Conservation (phyloP, 1,140 invertebrate genomes). For the Drosophila carrolli region DNA sequence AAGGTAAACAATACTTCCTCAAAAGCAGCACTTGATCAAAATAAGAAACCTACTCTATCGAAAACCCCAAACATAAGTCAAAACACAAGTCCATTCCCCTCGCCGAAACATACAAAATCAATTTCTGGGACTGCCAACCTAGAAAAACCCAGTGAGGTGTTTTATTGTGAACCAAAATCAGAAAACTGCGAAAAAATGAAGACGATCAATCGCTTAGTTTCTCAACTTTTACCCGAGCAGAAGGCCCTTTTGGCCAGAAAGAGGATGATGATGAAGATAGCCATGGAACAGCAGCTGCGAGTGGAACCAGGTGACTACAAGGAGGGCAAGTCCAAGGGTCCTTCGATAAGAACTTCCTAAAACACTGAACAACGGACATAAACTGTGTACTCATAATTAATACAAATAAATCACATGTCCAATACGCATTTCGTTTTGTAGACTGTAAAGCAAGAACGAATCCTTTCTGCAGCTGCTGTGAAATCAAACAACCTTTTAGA, state of each 20-base stretch:
- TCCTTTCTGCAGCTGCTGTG: not conserved
- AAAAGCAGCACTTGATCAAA: not conserved
- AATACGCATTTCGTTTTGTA: too few species aligned
- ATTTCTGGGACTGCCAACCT: too few species aligned
- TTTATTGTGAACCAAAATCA: not conserved
- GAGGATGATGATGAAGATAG: not conserved
- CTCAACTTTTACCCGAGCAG: not conserved
- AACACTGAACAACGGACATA: too few species aligned
- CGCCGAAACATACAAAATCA: not conserved
- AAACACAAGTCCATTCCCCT: not conserved
- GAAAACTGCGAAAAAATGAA: not conserved
- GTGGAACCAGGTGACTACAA: not conserved
- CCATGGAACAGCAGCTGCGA: too few species aligned
- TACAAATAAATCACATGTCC: slow-evolving; percentile 1
- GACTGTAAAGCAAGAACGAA: not conserved
- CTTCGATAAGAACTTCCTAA: too few species aligned
- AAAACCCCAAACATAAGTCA: not conserved
- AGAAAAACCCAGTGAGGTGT: not conserved
- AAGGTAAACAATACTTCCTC: too few species aligned
- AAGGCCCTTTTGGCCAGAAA: not conserved
- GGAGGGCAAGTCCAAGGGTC: not conserved
- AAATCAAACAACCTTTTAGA: slow-evolving; percentile 29
- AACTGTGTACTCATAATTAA: too few species aligned
- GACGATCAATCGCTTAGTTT: not conserved
- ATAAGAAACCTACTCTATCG: not conserved